A percentile compares a stretch with the other conserved stretches of the same genome.
These are phyloP conservation scores for Elegia similella DNA, from an alignment of 2,888 invertebrate genomes.

Conservation along the genomic window DNA sequence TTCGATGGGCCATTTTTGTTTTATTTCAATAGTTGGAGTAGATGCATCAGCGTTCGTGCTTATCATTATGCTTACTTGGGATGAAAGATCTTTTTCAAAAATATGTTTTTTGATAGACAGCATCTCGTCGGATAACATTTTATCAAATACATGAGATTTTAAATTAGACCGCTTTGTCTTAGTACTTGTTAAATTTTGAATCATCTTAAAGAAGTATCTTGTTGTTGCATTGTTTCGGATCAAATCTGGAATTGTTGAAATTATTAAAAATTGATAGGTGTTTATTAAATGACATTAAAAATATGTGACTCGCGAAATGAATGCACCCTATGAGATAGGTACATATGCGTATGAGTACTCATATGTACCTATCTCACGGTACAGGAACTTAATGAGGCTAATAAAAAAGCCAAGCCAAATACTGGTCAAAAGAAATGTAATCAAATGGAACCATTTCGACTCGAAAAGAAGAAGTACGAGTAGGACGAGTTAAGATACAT, in stretches of 20 bases:
- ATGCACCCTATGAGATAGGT: too few relatives aligned
- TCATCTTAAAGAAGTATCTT: slow-evolving; percentile 33
- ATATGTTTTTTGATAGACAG: slow-evolving; percentile 53
- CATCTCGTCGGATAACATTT: slow-evolving; percentile 63
- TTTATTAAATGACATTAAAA: too few relatives aligned
- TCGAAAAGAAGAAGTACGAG: too few relatives aligned
- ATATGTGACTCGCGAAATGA: too few relatives aligned
- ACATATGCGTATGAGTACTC: too few relatives aligned
- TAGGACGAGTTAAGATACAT: too few relatives aligned
- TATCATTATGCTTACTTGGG: slow-evolving; percentile 33
- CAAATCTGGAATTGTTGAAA: slow-evolving; percentile 35
- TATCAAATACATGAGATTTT: slow-evolving; percentile 56
- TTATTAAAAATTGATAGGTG: too few relatives aligned
- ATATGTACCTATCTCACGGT: too few relatives aligned
- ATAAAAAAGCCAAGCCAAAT: too few relatives aligned
- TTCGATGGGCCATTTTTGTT: slow-evolving; percentile 56
- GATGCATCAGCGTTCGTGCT: slow-evolving; percentile 35
- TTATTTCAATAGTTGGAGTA: slow-evolving; percentile 51
- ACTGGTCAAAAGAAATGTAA: too few relatives aligned
- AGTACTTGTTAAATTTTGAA: slow-evolving; percentile 33
- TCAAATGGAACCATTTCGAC: too few relatives aligned
- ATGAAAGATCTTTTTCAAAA: slow-evolving; percentile 43
- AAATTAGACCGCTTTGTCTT: slow-evolving; percentile 39
- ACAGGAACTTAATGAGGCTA: too few relatives aligned
- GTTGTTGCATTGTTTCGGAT: slow-evolving; percentile 26